Evolutionary conservation across 2,888 invertebrate species (phyloP).

Genomic region (Drosophila nigritarsus): DNA sequence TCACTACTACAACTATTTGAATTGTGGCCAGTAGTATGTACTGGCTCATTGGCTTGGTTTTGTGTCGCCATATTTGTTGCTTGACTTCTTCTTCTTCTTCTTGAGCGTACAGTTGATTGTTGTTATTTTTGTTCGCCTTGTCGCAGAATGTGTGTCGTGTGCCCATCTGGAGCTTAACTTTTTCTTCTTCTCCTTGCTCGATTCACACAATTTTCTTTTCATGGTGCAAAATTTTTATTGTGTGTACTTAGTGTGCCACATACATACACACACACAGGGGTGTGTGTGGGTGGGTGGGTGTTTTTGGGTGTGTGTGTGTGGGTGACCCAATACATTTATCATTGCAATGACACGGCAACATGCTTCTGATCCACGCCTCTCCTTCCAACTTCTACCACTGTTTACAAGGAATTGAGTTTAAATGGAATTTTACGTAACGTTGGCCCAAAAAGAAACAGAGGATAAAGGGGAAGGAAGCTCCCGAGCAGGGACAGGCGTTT

Average conservation of each 20-base stretch:
- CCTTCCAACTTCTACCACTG: constrained; percentile 1
- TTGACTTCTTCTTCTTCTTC: not conserved
- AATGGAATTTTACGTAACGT: constrained; percentile 65
- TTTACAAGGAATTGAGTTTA: constrained; percentile 42
- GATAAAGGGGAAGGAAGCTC: constrained; percentile 2
- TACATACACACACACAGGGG: not conserved
- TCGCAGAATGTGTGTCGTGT: constrained; percentile 20
- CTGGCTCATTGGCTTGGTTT: constrained; percentile 37
- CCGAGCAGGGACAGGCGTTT: constrained; percentile 13
- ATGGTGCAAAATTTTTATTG: constrained; percentile 46
- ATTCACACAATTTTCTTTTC: constrained; percentile 71
- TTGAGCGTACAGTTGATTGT: constrained; percentile 15
- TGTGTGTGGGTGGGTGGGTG: constrained; percentile 8
- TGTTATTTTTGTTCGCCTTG: constrained; percentile 11
- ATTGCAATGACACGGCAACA: constrained; percentile 75
- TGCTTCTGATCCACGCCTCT: constrained; percentile 42
- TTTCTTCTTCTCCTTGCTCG: constrained; percentile 10
- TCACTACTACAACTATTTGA: constrained; percentile 49
- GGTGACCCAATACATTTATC: constrained; percentile 75
- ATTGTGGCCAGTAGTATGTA: constrained; percentile 3
- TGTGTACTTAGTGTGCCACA: constrained; percentile 46
- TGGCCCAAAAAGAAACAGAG: constrained; percentile 2
- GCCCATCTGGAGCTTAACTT: constrained; percentile 1
- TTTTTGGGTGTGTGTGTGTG: constrained; percentile 10
- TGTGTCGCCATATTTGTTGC: constrained; percentile 40